Base-by-base conservation (phyloP, 2,888 invertebrate species). In the Drosophila kokeensis region DNA sequence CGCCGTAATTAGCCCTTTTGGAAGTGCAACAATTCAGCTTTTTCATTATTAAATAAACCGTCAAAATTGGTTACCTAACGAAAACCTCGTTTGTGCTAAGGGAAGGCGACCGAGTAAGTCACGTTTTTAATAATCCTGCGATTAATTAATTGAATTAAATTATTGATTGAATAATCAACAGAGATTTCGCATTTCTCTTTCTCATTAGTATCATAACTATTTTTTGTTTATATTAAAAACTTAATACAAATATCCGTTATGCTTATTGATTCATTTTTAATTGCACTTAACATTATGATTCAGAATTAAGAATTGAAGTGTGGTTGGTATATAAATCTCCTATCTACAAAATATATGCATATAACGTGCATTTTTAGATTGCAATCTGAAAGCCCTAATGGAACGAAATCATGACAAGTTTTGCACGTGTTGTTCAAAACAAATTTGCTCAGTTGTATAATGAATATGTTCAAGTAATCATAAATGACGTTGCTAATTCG, bases 1-100 rank as follows among this genome's bases (percentile, higher is more conserved):
- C 13, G n/a, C 27, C 34, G 27, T 21, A 18, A 70, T 42, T 40
- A 34, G 60, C 32, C 60, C 36, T 32, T 53, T 72, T 74, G 63
- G 71, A 70, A 83, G 73, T 76, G 72, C 72, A 76, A 78, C 76
- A 55, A 60, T 68, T 66, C 40, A 53, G 61, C 45, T 62, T 65
- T 34, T 24, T 58, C 53, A 53, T 62, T 60, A 18, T 45, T 57
- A 70, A 71, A 57, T 71, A 91, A 90, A 79, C 88, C 91, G 92
- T 83, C 93, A 93, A 93, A 93, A 93, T 93, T 92, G 93, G 93
- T 90, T 91, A 92, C 78, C 88, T 92, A 90, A 92, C 93, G 89
- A 93, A 92, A 90, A 92, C 92, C 69, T 93, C 93, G 81, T 93
- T 93, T 90, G 91, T 92, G 83, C 89, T 93, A 68, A 90, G 91